A percentile compares a stretch with the other conserved stretches of the same genome.
These are phyloP conservation scores for Orchestes rusci DNA, from an alignment of 2,888 invertebrate species.

Conservation along the genomic window DNA sequence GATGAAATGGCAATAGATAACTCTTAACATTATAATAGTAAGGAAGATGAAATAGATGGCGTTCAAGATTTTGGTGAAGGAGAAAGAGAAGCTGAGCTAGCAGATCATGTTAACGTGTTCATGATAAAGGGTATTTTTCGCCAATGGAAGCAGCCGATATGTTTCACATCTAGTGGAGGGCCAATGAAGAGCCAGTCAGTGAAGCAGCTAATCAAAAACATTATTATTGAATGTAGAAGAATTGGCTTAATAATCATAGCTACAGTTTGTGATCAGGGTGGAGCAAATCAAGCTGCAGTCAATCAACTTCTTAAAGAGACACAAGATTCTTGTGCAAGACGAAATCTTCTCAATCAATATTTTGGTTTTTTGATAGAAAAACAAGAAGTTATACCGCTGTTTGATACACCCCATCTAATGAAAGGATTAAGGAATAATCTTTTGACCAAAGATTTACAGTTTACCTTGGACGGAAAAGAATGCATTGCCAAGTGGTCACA, in stretches of 20 bases:
- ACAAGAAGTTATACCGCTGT: conserved; percentile 5
- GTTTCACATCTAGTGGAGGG: conserved; percentile 24
- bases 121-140: conserved; percentile 25
- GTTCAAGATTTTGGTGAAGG: background rate
- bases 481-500: conserved; percentile 3
- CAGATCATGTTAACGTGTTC: conserved; percentile 30
- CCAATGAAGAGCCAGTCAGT: too few species aligned
- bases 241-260: conserved; percentile 29
- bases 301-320: conserved; percentile 4
- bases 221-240: too few species aligned
- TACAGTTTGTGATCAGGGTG: conserved; percentile 31
- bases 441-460: conserved; percentile 5
- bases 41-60: background rate
- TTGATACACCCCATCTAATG: conserved; percentile 7
- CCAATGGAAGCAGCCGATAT: conserved; percentile 29
- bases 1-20: conserved; percentile 1
- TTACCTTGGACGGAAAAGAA: background rate
- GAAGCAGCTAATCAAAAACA: conserved; percentile 19
- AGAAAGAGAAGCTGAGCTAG: conserved; percentile 16
- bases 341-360: conserved; percentile 3
- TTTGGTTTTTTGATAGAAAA: conserved; percentile 3
- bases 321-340: background rate
- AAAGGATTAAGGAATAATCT: conserved; percentile 7
- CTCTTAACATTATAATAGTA: background rate
- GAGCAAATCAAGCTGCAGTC: conserved; percentile 26